A percentile compares a stretch with the other conserved stretches of the same genome.
Evolutionary conservation across 2,797 vertebrate genomes (phyloP).

Genomic region (Danio albolineatus): DNA sequence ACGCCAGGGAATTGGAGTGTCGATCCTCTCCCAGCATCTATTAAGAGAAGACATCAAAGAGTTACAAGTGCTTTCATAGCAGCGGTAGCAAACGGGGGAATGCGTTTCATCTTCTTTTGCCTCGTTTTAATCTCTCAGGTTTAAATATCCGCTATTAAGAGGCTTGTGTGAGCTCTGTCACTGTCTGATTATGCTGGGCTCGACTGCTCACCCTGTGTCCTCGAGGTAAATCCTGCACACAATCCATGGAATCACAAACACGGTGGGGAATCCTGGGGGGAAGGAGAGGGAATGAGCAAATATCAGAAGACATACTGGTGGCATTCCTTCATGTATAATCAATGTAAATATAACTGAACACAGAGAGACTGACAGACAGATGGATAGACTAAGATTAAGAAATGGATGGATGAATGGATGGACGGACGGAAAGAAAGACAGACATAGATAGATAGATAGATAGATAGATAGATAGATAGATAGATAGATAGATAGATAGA

Average conservation of each 20-base stretch:
- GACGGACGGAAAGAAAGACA: not conserved
- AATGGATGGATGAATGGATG: too few species aligned
- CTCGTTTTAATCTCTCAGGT: conserved; percentile 2
- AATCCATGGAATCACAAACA: conserved; percentile 86
- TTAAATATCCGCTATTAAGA: conserved; percentile 11
- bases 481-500: not conserved
- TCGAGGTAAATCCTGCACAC: conserved; percentile 85
- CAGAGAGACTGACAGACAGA: not conserved
- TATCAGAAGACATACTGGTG: not conserved
- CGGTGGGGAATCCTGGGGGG: conserved; percentile 84
- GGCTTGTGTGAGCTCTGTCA: conserved; percentile 8
- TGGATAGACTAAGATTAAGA: too few species aligned
- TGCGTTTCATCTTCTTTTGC: conserved; percentile 20
- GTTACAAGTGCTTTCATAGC: conserved; percentile 25
- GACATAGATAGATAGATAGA: not conserved
- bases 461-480: not conserved
- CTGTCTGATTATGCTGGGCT: not conserved
- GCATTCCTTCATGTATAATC: not conserved
- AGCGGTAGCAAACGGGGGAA: not conserved
- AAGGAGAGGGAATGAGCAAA: conserved; percentile 23
- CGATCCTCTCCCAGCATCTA: conserved; percentile 94
- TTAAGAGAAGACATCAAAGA: conserved; percentile 19
- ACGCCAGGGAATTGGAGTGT: conserved; percentile 82
- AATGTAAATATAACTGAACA: not conserved
- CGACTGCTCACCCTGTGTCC: conserved; percentile 82